Evolutionary conservation across 2,797 vertebrate genomes (phyloP).

Genomic region (Miopithecus talapoin): DNA sequence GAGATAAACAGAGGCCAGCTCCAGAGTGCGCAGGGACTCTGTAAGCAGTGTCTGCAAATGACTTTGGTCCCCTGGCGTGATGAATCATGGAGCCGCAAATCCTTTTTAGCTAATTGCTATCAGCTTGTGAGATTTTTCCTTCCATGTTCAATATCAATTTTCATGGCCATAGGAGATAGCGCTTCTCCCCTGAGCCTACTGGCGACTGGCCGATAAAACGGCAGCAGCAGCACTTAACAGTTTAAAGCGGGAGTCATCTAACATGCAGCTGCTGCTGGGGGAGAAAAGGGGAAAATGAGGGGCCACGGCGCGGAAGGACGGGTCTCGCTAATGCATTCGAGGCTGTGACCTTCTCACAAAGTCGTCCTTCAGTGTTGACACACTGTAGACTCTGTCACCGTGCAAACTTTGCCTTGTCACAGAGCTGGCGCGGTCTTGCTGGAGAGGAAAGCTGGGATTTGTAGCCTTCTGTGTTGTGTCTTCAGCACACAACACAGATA

Average conservation of each 20-base stretch:
- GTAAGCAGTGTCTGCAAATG: constrained; percentile 91
- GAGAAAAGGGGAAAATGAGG: constrained; percentile 84
- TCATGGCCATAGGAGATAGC: constrained; percentile 94
- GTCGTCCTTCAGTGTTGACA: constrained; percentile 31
- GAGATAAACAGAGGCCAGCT: constrained; percentile 86
- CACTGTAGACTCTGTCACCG: neutral
- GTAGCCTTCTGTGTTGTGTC: fast-evolving
- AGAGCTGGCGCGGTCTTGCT: neutral
- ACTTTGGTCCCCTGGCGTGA: constrained; percentile 95
- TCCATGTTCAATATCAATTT: constrained; percentile 99
- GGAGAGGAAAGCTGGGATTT: fast-evolving
- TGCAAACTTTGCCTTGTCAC: neutral
- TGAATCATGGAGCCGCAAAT: constrained; percentile 97
- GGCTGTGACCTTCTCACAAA: constrained; percentile 87
- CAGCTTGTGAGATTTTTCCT: constrained; percentile 94
- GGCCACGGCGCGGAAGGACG: constrained; percentile 85
- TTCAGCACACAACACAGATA: neutral
- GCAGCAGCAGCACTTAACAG: constrained; percentile 95
- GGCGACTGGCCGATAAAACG: constrained; percentile 92
- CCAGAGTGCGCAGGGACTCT: constrained; percentile 81
- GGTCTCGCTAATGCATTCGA: constrained; percentile 84
- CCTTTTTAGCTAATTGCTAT: constrained; percentile 99
- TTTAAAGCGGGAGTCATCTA: constrained; percentile 88
- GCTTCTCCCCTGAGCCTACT: constrained; percentile 91
- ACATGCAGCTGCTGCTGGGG: constrained; percentile 90